Evolutionary conservation across 2,888 invertebrate species (phyloP), one percentile per base, ranked within the genome.

Genomic region (Dynastes grantii): DNA sequence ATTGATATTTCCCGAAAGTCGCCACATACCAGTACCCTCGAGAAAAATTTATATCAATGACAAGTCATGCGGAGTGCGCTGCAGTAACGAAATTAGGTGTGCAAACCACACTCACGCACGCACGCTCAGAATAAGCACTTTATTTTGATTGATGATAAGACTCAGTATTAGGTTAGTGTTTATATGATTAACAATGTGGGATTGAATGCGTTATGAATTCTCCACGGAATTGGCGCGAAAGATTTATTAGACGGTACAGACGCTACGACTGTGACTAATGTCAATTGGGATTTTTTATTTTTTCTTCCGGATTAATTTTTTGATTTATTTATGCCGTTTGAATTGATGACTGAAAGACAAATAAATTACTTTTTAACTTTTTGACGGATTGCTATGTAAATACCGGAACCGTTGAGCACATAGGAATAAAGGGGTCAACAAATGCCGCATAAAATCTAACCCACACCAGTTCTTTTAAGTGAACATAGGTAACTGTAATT

Each of bases 111-210:
- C 22, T 53, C 55, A 63, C 49, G 65, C 65, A 71, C 71, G 71
- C 55, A 71, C 71, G 71, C 58, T 71, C 55, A 37, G 71, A 78
- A 73, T 70, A 55, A 63, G 63, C 61, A 53, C 70, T 78, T 78
- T 78, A 78, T 78, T 68, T 75, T 67, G 78, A 78, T 78, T 78
- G 78, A 78, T 78, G 78, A 75, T 68, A 68, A 68, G 40, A 53
- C 75, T 65, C 37, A 29, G 58, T 76, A 78, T 78, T 78, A 58
- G 78, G 73, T 78, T 78, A 78, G 73, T 75, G 76, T 78, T 76
- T 73, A 78, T 78, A 78, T 76, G 78, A 78, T 78, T 78, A 78
- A 78, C 78, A 76, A 68, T 76, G 78, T 67, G 78, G 78, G 75
- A 67, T 78, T 58, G 53, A 78, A 58, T 78, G 55, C 68, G 76